Conservation (phyloP, 2,113 vertebrate species). For the Corapipo altera region DNA sequence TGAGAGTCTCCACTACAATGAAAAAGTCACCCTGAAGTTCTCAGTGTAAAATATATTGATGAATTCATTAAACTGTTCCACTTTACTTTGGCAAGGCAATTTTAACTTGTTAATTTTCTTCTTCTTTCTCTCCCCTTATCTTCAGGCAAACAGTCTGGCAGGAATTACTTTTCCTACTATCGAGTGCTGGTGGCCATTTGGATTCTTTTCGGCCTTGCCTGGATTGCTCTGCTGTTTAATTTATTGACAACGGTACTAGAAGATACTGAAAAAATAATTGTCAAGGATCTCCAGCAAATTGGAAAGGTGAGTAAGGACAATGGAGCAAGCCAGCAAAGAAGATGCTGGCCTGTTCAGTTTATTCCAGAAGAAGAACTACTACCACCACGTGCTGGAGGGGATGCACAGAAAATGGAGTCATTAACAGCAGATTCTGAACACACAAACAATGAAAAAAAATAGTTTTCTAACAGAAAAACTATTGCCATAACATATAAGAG, state of each 20-base stretch:
- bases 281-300: conserved; percentile 52
- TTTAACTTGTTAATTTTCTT: neutral
- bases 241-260: conserved; percentile 65
- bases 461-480: neutral
- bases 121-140: neutral
- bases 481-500: neutral
- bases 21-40: neutral
- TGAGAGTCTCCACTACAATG: neutral
- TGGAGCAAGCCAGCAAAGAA: neutral
- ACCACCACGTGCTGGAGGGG: neutral
- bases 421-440: neutral
- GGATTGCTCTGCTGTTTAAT: conserved; percentile 73
- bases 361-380: neutral
- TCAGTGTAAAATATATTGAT: neutral
- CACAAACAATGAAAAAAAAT: neutral
- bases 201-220: conserved; percentile 73
- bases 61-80: neutral
- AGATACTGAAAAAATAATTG: conserved; percentile 68
- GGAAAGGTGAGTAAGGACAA: conserved; percentile 29
- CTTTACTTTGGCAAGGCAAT: neutral
- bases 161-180: conserved; percentile 51
- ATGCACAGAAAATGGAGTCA: neutral
- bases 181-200: conserved; percentile 52
- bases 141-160: conserved; percentile 46
- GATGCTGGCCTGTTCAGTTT: neutral